phyloP scores from a whole-genome alignment of 2,113 vertebrate species.

The Chelonoidis abingdonii region DNA sequence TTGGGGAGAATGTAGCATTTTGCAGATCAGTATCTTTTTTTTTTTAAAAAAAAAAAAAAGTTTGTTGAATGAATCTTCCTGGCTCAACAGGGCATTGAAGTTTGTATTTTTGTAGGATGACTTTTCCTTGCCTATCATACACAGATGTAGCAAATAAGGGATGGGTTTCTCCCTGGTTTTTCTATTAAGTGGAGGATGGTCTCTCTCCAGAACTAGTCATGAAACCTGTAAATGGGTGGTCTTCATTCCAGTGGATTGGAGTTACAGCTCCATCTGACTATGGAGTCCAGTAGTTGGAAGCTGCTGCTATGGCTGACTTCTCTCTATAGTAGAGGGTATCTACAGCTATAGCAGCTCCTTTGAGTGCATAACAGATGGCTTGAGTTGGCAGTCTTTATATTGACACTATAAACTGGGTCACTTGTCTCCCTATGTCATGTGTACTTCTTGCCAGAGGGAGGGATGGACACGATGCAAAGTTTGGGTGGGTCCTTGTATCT shows the following conservation, averaged over 20 bases:
- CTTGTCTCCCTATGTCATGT: neutral
- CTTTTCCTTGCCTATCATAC: neutral
- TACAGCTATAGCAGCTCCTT: neutral
- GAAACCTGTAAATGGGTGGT: neutral
- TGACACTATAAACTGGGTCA: neutral
- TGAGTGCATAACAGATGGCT: neutral
- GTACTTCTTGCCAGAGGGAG: neutral
- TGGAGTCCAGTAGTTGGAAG: neutral
- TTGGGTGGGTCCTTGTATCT: conserved; percentile 17
- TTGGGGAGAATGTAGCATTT: conserved; percentile 12
- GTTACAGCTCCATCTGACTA: neutral
- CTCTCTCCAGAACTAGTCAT: neutral
- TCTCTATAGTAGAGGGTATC: neutral
- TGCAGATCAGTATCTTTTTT: neutral
- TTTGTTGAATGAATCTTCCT: conserved; percentile 44
- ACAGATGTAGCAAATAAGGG: conserved; percentile 27
- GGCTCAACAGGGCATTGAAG: conserved; percentile 64
- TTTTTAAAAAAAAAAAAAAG: neutral
- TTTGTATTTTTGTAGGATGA: conserved; percentile 19
- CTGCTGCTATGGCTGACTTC: neutral
- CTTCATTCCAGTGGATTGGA: neutral
- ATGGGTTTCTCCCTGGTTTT: conserved; percentile 20
- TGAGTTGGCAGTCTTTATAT: neutral
- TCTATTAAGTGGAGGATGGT: neutral
- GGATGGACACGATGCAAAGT: conserved; percentile 42